Conservation (phyloP, 2,797 vertebrate genomes). For the Scarus forsteni region DNA sequence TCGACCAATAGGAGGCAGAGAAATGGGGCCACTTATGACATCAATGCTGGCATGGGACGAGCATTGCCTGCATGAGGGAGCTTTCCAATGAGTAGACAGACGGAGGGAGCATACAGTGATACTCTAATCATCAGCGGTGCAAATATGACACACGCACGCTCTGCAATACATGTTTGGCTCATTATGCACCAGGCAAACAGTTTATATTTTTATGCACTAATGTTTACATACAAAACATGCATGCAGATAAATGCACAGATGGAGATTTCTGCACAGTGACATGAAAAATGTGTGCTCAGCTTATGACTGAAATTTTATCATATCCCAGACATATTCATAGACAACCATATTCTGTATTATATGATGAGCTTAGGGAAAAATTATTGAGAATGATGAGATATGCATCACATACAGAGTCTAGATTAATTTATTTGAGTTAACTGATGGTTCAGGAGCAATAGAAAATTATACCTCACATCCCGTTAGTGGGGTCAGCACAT, state of each 20-base stretch:
- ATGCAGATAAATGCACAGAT: conserved; percentile 6
- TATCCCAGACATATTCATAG: background rate
- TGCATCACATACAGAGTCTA: conserved; percentile 4
- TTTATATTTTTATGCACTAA: conserved; percentile 16
- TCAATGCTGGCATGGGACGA: conserved; percentile 75
- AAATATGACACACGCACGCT: conserved; percentile 40
- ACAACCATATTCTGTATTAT: too few species aligned
- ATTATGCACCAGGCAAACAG: background rate
- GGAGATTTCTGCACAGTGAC: background rate
- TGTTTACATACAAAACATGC: conserved; percentile 2
- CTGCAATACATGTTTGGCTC: conserved; percentile 19
- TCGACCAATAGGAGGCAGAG: conserved; percentile 71
- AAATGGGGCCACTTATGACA: conserved; percentile 82
- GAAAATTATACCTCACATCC: too few species aligned
- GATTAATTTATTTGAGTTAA: background rate
- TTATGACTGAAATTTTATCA: background rate
- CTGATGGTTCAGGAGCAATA: too few species aligned
- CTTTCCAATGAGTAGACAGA: conserved; percentile 76
- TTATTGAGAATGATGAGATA: too few species aligned
- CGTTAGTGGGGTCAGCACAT: too few species aligned
- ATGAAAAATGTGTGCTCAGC: background rate
- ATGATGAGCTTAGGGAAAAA: too few species aligned
- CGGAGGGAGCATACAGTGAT: conserved; percentile 62
- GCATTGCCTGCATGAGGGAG: conserved; percentile 76
- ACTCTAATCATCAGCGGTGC: conserved; percentile 44